Percentiles rank a stretch among this genome's conserved stretches.
Evolutionary conservation across 2,888 invertebrate genomes (phyloP).

Genomic region (Pristionchus japonicus): DNA sequence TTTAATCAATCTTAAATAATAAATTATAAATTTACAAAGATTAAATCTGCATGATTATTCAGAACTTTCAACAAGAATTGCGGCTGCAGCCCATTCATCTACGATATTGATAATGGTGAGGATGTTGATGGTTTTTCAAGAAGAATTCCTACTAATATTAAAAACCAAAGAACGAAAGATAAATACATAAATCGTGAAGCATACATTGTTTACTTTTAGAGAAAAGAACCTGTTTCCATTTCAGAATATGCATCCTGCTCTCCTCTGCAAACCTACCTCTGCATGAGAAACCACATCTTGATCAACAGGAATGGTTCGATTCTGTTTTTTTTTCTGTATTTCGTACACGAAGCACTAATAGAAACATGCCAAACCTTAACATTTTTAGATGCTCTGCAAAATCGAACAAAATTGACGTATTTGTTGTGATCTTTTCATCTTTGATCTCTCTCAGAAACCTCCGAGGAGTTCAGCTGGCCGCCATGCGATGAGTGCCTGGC

Average conservation of each 20-base stretch:
- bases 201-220: not conserved
- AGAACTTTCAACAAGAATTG: constrained; percentile 54
- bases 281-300: constrained; percentile 52
- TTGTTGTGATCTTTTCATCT: not conserved
- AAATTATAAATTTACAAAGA: not conserved
- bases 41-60: no score
- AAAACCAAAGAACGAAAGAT: no score
- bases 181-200: no score
- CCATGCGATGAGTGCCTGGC: constrained; percentile 37
- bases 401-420: not conserved
- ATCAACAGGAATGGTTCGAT: constrained; percentile 48
- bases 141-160: no score
- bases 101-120: constrained; percentile 51
- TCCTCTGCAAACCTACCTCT: constrained; percentile 54
- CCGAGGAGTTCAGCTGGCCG: constrained; percentile 39
- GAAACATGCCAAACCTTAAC: no score
- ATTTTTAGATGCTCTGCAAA: no score
- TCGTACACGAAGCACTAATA: no score
- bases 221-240: constrained; percentile 4
- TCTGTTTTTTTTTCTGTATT: not conserved
- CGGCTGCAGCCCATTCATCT: constrained; percentile 61
- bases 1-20: not conserved
- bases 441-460: constrained; percentile 12
- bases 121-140: not conserved
- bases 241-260: constrained; percentile 56